A percentile compares a stretch with the other conserved stretches of the same genome.
phyloP scores from a whole-genome alignment of 2,888 invertebrate species.

The Pseudococcus longispinus region DNA sequence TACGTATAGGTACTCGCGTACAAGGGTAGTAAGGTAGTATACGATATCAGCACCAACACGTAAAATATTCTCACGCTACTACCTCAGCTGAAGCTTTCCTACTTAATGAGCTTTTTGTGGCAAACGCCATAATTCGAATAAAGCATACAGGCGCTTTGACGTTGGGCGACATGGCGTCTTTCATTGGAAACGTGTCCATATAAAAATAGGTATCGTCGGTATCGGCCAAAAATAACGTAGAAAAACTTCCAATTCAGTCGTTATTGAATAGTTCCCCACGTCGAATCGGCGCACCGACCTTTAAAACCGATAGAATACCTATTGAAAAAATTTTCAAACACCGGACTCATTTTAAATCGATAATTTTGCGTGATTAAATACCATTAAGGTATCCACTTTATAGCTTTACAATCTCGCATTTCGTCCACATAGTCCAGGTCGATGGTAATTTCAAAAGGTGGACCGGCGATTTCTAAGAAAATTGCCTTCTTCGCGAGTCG shows the following conservation, averaged over 20 bases:
- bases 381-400: slow-evolving; percentile 29
- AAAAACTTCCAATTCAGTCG: background rate
- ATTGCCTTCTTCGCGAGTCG: background rate
- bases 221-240: background rate
- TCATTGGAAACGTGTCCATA: background rate
- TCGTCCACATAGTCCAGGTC: slow-evolving; percentile 11
- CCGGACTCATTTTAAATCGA: slow-evolving; percentile 30
- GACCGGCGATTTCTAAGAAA: slow-evolving; percentile 11
- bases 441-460: slow-evolving; percentile 22
- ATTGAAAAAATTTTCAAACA: slow-evolving; percentile 23
- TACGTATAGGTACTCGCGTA: background rate
- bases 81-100: background rate
- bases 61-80: slow-evolving; percentile 13
- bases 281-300: background rate
- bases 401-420: slow-evolving; percentile 12
- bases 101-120: slow-evolving; percentile 20
- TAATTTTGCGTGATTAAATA: slow-evolving; percentile 38
- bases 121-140: background rate
- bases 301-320: background rate
- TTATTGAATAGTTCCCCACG: background rate
- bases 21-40: background rate
- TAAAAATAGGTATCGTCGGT: background rate
- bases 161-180: background rate
- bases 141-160: background rate
- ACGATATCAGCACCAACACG: background rate